Conservation (phyloP, 2,888 invertebrate genomes). For the Perizoma affinitatum region DNA sequence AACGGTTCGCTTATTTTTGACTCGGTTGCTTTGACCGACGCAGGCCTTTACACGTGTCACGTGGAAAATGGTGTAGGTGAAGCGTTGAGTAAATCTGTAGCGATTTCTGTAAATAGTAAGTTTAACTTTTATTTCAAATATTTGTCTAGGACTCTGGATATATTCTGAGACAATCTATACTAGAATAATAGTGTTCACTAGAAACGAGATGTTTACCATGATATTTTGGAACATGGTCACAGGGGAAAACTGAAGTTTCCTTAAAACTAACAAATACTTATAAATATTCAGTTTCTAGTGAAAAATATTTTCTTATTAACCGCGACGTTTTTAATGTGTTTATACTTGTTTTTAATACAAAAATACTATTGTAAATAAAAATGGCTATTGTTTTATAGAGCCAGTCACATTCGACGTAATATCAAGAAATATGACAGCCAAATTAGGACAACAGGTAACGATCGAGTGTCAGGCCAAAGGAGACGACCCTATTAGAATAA, state of each 20-base stretch:
- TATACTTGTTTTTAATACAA: too few relatives aligned
- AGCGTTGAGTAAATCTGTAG: slow-evolving; percentile 76
- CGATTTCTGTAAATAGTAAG: slow-evolving; percentile 81
- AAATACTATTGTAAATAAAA: too few relatives aligned
- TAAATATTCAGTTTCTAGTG: too few relatives aligned
- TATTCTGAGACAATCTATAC: too few relatives aligned
- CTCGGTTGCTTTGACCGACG: slow-evolving; percentile 74
- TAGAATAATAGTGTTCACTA: too few relatives aligned
- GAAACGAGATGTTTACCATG: too few relatives aligned
- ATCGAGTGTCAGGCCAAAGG: slow-evolving; percentile 92
- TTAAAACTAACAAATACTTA: too few relatives aligned
- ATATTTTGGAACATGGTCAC: too few relatives aligned
- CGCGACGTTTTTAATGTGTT: too few relatives aligned
- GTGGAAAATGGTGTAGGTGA: slow-evolving; percentile 82
- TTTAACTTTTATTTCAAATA: slow-evolving; percentile 24
- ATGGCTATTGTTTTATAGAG: slow-evolving; percentile 75
- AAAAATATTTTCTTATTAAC: too few relatives aligned
- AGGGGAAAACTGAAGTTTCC: too few relatives aligned
- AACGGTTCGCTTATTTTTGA: slow-evolving; percentile 79
- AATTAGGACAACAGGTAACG: slow-evolving; percentile 89
- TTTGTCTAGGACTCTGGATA: too few relatives aligned
- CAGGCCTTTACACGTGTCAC: slow-evolving; percentile 77
- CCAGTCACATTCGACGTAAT: slow-evolving; percentile 90
- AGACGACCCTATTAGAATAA: slow-evolving; percentile 92
- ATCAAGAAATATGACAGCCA: slow-evolving; percentile 89